A percentile compares a stretch with the other conserved stretches of the same genome.
Conservation (phyloP, 2,888 invertebrate genomes). For the Pristionchus arcanus region DNA sequence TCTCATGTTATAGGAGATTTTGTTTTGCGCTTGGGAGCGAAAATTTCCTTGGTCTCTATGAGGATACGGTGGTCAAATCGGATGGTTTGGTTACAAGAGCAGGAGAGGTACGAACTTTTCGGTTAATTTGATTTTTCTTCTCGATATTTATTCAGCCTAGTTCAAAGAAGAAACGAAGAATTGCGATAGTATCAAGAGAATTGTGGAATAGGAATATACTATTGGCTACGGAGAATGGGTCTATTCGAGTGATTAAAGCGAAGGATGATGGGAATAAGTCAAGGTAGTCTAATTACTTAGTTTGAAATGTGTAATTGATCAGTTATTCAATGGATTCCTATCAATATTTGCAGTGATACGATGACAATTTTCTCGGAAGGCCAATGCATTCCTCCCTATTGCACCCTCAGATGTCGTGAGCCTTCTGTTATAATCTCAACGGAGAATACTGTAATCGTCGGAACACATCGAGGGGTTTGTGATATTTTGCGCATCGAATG, state of each 20-base stretch:
- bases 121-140: neutral
- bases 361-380: neutral
- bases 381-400: conserved; percentile 3
- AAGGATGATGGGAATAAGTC: neutral
- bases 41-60: neutral
- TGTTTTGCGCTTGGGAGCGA: neutral
- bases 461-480: neutral
- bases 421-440: neutral
- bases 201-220: neutral
- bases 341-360: neutral
- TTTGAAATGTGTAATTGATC: neutral
- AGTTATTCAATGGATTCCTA: neutral
- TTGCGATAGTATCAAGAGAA: neutral
- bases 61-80: neutral
- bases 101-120: neutral
- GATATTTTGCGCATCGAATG: no score
- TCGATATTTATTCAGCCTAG: neutral
- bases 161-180: neutral
- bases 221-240: neutral
- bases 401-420: neutral
- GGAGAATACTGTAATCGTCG: neutral
- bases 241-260: neutral
- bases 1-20: neutral
- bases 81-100: neutral
- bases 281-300: neutral